A percentile compares a stretch with the other conserved stretches of the same genome.
These are phyloP conservation scores for Premnoplex brunnescens DNA, from an alignment of 2,797 vertebrate genomes.

Conservation along the genomic window DNA sequence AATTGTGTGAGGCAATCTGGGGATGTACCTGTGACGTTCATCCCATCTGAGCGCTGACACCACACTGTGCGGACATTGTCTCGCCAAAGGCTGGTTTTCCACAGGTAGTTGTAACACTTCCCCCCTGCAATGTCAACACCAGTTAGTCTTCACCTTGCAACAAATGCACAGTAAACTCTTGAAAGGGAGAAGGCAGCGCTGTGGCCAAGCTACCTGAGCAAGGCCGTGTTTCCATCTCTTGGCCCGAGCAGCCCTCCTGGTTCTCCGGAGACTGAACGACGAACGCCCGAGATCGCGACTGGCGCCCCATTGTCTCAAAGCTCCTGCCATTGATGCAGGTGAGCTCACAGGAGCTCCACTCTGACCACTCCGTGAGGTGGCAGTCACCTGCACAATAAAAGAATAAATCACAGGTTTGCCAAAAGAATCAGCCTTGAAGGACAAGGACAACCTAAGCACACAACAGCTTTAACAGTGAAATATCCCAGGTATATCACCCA, in stretches of 20 bases:
- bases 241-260: slow-evolving; percentile 87
- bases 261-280: slow-evolving; percentile 87
- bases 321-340: slow-evolving; percentile 92
- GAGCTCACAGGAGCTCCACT: slow-evolving; percentile 94
- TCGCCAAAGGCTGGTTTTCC: slow-evolving; percentile 89
- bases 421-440: background rate
- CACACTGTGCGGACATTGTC: slow-evolving; percentile 91
- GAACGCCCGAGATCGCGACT: slow-evolving; percentile 89
- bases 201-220: slow-evolving; percentile 85
- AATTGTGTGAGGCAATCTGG: fast-evolving
- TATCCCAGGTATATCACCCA: background rate
- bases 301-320: slow-evolving; percentile 87
- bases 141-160: background rate
- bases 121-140: slow-evolving; percentile 80
- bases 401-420: background rate
- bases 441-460: background rate
- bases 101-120: slow-evolving; percentile 91
- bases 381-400: slow-evolving; percentile 84
- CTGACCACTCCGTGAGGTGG: slow-evolving; percentile 92
- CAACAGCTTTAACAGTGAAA: background rate
- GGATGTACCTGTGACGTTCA: slow-evolving; percentile 92
- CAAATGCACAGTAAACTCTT: background rate
- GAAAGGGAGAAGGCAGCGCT: background rate
- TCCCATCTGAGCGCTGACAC: slow-evolving; percentile 95
- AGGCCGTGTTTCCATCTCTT: slow-evolving; percentile 86